Base-by-base conservation (phyloP, 2,113 vertebrate genomes). In the Recurvirostra avosetta region DNA sequence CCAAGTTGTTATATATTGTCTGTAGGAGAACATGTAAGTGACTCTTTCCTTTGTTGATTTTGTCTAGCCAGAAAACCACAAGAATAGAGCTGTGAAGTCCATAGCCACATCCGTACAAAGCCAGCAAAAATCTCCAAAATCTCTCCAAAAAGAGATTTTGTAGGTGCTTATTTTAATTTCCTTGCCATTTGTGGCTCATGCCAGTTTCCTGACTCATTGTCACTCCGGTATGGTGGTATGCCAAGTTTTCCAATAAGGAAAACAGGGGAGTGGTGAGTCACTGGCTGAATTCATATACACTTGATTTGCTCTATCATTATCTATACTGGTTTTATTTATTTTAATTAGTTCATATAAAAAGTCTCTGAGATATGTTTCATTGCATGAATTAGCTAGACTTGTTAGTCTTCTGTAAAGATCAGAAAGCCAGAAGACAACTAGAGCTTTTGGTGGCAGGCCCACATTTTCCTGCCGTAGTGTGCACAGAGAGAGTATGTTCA, bases 211-310 rank as follows among this genome's bases (percentile, higher is more conserved):
- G 97, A 97, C 91, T 96, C 97, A 96, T 16, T 55, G 9, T 97
- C 93, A 87, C 92, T 79, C 92, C 0, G 0, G 58, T 14, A 20
- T 5, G 13, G 83, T 50, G 94, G 72, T 89, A 70, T 0, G 58
- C 92, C 23, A 56, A 66, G 86, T 90, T 97, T 95, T 96, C 94
- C 95, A 92, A 93, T 80, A 83, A 86, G 92, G 90, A 94, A 96
- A 94, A 87, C 45, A 92, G 90, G 84, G 70, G 73, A 90, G 89
- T 36, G 80, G 77, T 97, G 96, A 97, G 77, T 97, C 97, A 97
- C 45, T 70, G 89, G 14, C 80, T 95, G 86, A 50, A 95, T 94
- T 95, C 55, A 16, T 83, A 82, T 79, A 77, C 82, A 62, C 58
- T 97, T 87, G 80, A 91, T 95, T 85, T 83, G 66, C 89, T 87